Percentiles rank a stretch among this genome's conserved stretches.
Evolutionary conservation across 2,797 vertebrate genomes (phyloP).

Genomic region (Dendrocincla tyrannina): DNA sequence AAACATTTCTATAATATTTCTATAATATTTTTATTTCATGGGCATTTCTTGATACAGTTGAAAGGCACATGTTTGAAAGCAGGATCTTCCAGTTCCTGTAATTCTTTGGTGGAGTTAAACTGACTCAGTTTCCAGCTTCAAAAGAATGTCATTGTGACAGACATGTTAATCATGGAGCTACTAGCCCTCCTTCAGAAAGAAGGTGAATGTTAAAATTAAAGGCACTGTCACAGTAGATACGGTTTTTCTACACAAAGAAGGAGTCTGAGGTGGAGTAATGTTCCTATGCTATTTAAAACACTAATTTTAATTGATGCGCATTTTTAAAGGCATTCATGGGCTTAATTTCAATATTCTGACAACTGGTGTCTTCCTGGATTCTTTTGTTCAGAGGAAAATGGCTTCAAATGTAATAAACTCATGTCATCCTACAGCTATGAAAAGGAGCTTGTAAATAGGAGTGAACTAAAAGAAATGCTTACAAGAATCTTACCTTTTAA

Average conservation of each 20-base stretch:
- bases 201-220: not conserved
- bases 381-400: not conserved
- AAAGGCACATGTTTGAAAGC: not conserved
- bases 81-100: not conserved
- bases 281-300: not conserved
- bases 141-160: not conserved
- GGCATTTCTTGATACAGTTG: not conserved
- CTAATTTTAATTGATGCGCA: not conserved
- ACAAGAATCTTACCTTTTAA: not conserved
- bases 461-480: not conserved
- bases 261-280: not conserved
- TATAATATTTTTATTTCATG: not conserved
- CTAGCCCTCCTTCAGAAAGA: not conserved
- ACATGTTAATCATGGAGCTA: not conserved
- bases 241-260: not conserved
- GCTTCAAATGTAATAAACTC: not conserved
- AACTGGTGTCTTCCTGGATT: not conserved
- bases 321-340: not conserved
- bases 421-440: not conserved
- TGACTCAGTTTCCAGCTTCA: not conserved
- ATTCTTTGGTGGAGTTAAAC: not conserved
- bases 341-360: not conserved
- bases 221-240: not conserved
- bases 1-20: not conserved
- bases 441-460: not conserved